Base-by-base conservation (phyloP, 2,797 vertebrate genomes). In the Lophotriccus pileatus region DNA sequence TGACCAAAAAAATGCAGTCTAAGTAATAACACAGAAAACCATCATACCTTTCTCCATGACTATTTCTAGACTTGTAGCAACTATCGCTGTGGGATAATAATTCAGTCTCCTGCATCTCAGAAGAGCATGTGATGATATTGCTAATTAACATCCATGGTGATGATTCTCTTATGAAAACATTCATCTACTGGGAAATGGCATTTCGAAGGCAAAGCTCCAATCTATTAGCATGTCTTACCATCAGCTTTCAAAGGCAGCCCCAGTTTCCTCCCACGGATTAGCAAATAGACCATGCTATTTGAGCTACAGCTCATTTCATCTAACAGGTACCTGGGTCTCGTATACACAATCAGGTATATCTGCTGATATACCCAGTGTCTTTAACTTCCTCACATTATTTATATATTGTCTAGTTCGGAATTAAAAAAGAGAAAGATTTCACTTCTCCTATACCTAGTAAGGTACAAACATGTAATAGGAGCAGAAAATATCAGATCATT, bases 131-230 rank as follows among this genome's bases (percentile, higher is more conserved):
- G 56, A 70, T 85, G 49, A 80, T 85, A 87, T 46, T 87, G 55
- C 89, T 85, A 87, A 94, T 91, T 94, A 95, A 87, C 60, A 89
- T 74, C 75, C 28, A 34, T 25, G 30, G 60, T 77, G 84, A 83
- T 56, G 84, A 79, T 67, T 87, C 49, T 87, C 49, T 85, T 72
- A 80, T 14, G 53, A 80, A 93, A 94, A 82, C 56, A 52, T 80
- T 86, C 1, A 49, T 67, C 75, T 77, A 10, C 23, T 60, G 87
- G 84, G 84, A 82, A 94, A 91, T 46, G 53, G 41, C 64, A 87
- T 72, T 95, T 93, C 84, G 70, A 56, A 80, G 58, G 50, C 72
- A 75, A 91, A 94, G 46, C 43, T 69, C 56, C 60, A 60, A 47
- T 41, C 28, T 78, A 63, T 53, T 72, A 93, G 24, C 43, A 53